Base-by-base conservation (phyloP, 2,888 invertebrate species). In the Poecilobothrus nobilitatus region DNA sequence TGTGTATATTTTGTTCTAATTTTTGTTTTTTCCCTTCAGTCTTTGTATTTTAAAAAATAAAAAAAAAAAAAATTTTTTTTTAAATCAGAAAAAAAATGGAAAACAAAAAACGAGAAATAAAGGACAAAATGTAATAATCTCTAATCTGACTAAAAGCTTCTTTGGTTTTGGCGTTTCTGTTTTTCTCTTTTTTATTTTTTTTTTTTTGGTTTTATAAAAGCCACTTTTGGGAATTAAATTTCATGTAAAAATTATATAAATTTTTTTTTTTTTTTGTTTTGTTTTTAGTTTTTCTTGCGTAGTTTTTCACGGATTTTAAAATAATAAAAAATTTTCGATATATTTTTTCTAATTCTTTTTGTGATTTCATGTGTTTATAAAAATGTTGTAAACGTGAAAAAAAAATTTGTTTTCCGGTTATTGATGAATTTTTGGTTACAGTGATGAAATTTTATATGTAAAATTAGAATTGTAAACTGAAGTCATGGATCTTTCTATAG, bases 101-200 rank as follows among this genome's bases (percentile, higher is more conserved):
- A 15, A 18, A 63, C 63, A 9, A 12, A 63, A 27, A 27, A 63
- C 15, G 8, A 22, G 0, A 63, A 63, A 63, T 15, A 9, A 63
- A 63, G 22, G 22, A 63, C 63, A 62, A 63, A 63, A 63, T 18
- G 5, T 18, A 18, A 63, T 63, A 27, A 22, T 63, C 44, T 64
- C 66, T 71, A 71, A 71, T 71, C 69, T 70, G 67, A 68, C 71
- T 71, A 71, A 71, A 71, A 71, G 71, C 71, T 53, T 67, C 63
- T n/a, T 63, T 27, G 65, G 53, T 53, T 53, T 41, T 41, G 9
- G 9, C 41, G 27, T 27, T 27, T 27, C 5, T 27, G 27, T 27
- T 27, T 27, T 27, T 27, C 3, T n/a, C n/a, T n/a, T n/a, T n/a
- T n/a, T n/a, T n/a, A n/a, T n/a, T n/a, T n/a, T n/a, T 41, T 41